These are phyloP conservation scores for Montifringilla adamsi DNA, from an alignment of 2,113 vertebrate species.

Conservation along the genomic window DNA sequence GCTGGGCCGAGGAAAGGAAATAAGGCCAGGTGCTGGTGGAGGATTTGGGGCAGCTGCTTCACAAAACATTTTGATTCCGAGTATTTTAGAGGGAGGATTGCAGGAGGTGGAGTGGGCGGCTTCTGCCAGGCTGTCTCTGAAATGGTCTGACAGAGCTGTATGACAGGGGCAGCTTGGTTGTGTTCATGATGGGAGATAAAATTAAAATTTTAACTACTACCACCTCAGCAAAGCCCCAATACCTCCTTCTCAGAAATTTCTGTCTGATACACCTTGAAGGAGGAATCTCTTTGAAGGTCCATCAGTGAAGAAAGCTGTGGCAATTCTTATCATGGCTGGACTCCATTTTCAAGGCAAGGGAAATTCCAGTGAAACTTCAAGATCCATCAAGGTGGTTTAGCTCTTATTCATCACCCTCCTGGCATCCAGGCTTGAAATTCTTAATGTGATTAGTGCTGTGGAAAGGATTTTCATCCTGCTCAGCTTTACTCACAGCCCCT, in stretches of 20 bases:
- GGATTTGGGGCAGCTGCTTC: background rate
- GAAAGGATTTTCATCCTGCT: background rate
- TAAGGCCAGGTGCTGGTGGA: background rate
- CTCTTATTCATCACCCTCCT: constrained; percentile 19
- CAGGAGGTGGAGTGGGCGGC: background rate
- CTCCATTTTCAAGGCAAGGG: background rate
- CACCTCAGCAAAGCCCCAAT: background rate
- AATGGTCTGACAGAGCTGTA: background rate
- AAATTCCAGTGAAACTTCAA: constrained; percentile 20
- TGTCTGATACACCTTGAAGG: background rate
- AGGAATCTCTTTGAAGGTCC: constrained; percentile 19
- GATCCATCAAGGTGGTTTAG: constrained; percentile 23
- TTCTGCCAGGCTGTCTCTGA: background rate
- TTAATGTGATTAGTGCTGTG: background rate
- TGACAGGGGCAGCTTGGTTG: background rate
- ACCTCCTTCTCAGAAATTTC: background rate
- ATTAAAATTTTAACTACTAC: background rate
- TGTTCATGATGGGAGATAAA: background rate
- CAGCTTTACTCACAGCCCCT: background rate
- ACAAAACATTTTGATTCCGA: background rate
- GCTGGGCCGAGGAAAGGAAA: background rate
- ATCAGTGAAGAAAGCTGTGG: background rate
- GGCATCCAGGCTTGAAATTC: constrained; percentile 28
- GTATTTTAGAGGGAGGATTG: background rate
- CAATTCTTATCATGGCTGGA: background rate